phyloP scores from a whole-genome alignment of 2,113 vertebrate genomes.

The Stigmatopora nigra region DNA sequence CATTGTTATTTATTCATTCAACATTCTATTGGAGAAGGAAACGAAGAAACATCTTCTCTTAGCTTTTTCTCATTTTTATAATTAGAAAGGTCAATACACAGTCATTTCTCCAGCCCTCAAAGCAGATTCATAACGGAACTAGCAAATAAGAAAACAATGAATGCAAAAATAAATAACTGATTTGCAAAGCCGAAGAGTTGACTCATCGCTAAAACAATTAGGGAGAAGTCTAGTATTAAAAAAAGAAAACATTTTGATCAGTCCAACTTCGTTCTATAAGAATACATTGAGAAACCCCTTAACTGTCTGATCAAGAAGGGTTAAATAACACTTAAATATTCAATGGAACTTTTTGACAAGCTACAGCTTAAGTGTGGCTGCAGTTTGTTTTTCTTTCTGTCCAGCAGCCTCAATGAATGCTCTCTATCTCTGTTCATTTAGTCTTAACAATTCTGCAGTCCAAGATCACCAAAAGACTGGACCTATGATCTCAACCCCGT shows the following conservation, averaged over 20 bases:
- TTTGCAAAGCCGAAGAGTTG: too few species aligned
- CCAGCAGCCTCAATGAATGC: conserved; percentile 6
- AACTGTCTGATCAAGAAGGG: conserved; percentile 17
- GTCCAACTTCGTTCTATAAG: conserved; percentile 39
- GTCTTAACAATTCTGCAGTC: conserved; percentile 4
- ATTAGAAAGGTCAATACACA: too few species aligned
- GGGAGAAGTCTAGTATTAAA: too few species aligned
- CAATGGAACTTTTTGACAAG: conserved; percentile 34
- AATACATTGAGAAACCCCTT: conserved; percentile 43
- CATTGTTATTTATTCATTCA: too few species aligned
- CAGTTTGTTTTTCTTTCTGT: conserved; percentile 19
- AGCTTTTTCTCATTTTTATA: conserved; percentile 35
- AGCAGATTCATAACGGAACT: too few species aligned
- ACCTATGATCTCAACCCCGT: conserved; percentile 12
- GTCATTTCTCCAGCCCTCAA: too few species aligned
- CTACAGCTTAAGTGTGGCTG: conserved; percentile 30
- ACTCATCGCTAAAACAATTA: too few species aligned
- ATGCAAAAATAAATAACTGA: too few species aligned
- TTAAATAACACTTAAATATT: conserved; percentile 12
- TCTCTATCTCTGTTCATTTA: background rate
- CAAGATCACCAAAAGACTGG: background rate
- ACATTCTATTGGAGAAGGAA: too few species aligned
- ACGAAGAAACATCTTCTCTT: too few species aligned
- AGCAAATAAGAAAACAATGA: too few species aligned
- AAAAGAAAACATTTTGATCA: too few species aligned